These are phyloP conservation scores for Phymorhynchus buccinoides DNA, from an alignment of 1,140 invertebrate genomes.

Conservation along the genomic window DNA sequence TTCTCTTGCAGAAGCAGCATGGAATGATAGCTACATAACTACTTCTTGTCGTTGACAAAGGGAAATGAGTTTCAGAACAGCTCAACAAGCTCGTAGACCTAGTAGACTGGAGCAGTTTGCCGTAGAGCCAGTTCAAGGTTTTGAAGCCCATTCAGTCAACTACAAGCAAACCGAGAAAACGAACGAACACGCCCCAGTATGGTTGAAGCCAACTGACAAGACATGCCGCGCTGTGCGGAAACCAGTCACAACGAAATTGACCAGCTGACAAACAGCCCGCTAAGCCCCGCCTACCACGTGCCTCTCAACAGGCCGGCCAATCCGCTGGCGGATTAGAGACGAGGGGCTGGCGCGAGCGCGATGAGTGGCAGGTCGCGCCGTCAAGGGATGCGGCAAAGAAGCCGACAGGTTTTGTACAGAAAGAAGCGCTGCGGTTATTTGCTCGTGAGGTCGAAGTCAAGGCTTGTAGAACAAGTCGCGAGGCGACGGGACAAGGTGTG, in stretches of 20 bases:
- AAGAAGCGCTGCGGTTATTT: constrained; percentile 25
- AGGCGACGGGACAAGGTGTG: constrained; percentile 17
- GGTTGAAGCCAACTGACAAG: constrained; percentile 6
- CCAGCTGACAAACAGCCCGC: neutral
- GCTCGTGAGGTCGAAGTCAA: constrained; percentile 9
- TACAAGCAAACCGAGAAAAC: no score
- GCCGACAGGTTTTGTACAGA: constrained; percentile 22
- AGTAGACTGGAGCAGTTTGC: no score
- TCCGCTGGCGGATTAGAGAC: neutral
- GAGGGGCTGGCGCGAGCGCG: constrained; percentile 9
- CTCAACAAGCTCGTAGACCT: neutral
- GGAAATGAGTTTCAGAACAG: neutral
- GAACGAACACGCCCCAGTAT: neutral
- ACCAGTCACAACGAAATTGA: neutral
- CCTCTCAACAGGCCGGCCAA: neutral
- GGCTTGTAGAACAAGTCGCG: no score
- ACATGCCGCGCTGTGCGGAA: neutral
- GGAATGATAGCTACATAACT: no score
- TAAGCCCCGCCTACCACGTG: constrained; percentile 4
- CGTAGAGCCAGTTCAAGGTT: neutral
- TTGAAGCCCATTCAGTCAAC: neutral
- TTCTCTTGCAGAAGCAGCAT: no score
- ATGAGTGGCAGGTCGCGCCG: constrained; percentile 19
- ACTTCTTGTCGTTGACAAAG: no score
- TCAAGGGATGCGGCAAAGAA: constrained; percentile 10